Evolutionary conservation across 2,888 invertebrate species (phyloP).

Genomic region (Myathropa florea): DNA sequence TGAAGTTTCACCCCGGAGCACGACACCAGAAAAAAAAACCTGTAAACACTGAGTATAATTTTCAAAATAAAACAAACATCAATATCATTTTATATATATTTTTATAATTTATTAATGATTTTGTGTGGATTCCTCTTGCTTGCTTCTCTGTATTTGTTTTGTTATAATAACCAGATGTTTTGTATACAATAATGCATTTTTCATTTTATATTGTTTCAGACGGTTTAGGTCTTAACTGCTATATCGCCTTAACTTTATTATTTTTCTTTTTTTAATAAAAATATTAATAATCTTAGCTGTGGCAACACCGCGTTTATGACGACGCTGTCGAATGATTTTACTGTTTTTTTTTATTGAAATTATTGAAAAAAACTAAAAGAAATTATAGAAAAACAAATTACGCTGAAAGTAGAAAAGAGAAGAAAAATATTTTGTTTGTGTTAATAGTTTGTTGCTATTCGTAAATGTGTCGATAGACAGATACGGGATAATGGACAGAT

Average conservation of each 20-base stretch:
- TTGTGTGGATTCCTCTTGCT: constrained; percentile 70
- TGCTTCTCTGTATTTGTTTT: constrained; percentile 40
- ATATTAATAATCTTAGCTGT: constrained; percentile 68
- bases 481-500: background rate
- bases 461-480: background rate
- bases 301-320: constrained; percentile 52
- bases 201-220: constrained; percentile 72
- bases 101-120: constrained; percentile 74
- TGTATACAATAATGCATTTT: constrained; percentile 74
- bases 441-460: constrained; percentile 74
- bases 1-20: too few species aligned
- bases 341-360: constrained; percentile 69
- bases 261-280: constrained; percentile 52
- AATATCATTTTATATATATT: constrained; percentile 15
- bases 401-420: constrained; percentile 75
- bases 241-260: constrained; percentile 54
- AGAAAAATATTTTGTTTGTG: constrained; percentile 38
- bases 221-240: constrained; percentile 59
- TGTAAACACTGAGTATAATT: background rate
- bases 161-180: constrained; percentile 73
- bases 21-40: too few species aligned
- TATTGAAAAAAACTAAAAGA: constrained; percentile 74
- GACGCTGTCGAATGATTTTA: constrained; percentile 53
- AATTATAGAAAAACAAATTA: constrained; percentile 75
- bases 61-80: background rate